Evolutionary conservation across 2,113 vertebrate species (phyloP).

Genomic region (Scatophagus argus): DNA sequence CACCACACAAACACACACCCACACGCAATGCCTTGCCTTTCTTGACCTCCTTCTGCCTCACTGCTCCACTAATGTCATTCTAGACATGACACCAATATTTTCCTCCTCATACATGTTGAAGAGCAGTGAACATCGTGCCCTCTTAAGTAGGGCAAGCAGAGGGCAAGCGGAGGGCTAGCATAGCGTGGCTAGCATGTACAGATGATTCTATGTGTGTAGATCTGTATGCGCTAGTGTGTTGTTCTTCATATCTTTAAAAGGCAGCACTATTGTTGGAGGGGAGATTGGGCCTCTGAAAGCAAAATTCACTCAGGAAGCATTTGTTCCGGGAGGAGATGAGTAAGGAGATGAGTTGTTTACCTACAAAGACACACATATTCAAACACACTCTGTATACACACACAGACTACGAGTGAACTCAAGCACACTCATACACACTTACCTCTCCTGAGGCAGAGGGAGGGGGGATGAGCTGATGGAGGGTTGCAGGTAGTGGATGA

Average conservation of each 20-base stretch:
- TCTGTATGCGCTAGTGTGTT: constrained; percentile 22
- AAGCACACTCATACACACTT: constrained; percentile 38
- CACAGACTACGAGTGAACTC: constrained; percentile 19
- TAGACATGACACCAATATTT: constrained; percentile 72
- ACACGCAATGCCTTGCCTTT: constrained; percentile 21
- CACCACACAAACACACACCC: constrained; percentile 4
- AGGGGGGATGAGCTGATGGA: constrained; percentile 69
- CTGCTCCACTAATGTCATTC: constrained; percentile 71
- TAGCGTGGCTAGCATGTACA: no score
- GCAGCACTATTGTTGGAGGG: constrained; percentile 69
- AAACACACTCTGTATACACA: constrained; percentile 21
- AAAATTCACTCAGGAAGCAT: constrained; percentile 80
- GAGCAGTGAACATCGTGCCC: constrained; percentile 59
- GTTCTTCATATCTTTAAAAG: constrained; percentile 62
- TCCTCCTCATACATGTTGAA: constrained; percentile 59
- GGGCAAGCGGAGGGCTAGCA: no score
- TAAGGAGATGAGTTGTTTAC: constrained; percentile 74
- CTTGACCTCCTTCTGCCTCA: constrained; percentile 75
- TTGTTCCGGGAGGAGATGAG: constrained; percentile 78
- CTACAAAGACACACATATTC: constrained; percentile 17
- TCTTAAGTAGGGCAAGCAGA: constrained; percentile 68
- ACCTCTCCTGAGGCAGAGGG: constrained; percentile 52
- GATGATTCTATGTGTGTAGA: constrained; percentile 5
- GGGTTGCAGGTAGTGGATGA: constrained; percentile 65
- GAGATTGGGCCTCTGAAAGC: constrained; percentile 68